Evolutionary conservation across 2,113 vertebrate species (phyloP).

Genomic region (Pelmatolapia mariae): DNA sequence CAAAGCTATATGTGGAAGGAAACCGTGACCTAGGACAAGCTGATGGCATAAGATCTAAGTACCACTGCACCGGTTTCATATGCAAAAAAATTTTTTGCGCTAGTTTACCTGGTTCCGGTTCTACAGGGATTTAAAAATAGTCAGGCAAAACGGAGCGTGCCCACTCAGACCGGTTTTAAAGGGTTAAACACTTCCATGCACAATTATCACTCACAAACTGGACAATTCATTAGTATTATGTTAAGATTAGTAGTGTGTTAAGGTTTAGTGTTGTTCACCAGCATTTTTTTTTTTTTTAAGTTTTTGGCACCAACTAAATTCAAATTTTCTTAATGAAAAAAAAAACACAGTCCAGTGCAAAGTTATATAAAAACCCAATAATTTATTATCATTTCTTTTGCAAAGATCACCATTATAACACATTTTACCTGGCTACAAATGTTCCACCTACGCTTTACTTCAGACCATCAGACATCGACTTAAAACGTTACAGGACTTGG

Average conservation of each 20-base stretch:
- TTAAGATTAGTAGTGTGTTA: neutral
- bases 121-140: too few species aligned
- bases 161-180: too few species aligned
- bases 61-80: too few species aligned
- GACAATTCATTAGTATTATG: neutral
- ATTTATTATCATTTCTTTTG: conserved; percentile 85
- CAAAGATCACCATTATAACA: conserved; percentile 87
- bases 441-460: conserved; percentile 82
- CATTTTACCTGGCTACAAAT: conserved; percentile 85
- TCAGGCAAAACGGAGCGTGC: too few species aligned
- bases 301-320: neutral
- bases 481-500: conserved; percentile 78
- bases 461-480: conserved; percentile 83
- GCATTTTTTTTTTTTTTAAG: neutral
- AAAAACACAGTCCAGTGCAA: neutral
- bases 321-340: neutral
- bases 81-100: too few species aligned
- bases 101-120: too few species aligned
- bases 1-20: too few species aligned
- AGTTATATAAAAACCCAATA: conserved; percentile 77
- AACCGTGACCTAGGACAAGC: too few species aligned
- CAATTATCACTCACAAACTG: neutral
- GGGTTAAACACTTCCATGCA: neutral
- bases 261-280: neutral
- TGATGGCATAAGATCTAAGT: too few species aligned